Percentiles rank a stretch among this genome's conserved stretches.
Conservation (phyloP, 2,888 invertebrate species). For the Drosophila koepferae region DNA sequence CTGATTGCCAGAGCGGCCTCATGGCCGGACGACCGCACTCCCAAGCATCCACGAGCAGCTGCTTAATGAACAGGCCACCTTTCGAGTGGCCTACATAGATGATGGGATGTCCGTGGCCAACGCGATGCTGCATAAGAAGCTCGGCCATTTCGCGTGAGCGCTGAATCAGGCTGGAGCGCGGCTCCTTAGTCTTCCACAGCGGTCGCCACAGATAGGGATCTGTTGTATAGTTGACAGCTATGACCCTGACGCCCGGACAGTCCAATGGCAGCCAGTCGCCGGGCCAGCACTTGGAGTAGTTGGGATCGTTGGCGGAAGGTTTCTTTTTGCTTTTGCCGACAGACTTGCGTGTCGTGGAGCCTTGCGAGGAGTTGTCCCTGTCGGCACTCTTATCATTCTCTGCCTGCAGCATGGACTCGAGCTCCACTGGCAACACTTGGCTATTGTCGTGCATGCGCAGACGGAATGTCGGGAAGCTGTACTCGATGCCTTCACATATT, state of each 20-base stretch:
- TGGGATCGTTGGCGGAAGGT: constrained; percentile 77
- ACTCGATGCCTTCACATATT: constrained; percentile 83
- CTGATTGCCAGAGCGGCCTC: constrained; percentile 86
- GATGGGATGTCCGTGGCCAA: constrained; percentile 91
- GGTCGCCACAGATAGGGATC: constrained; percentile 92
- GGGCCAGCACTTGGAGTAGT: constrained; percentile 92
- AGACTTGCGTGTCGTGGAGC: constrained; percentile 34
- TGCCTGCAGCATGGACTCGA: constrained; percentile 64
- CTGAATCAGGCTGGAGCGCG: constrained; percentile 88
- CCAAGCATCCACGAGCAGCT: constrained; percentile 90
- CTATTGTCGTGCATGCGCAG: constrained; percentile 81
- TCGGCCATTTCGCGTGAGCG: constrained; percentile 91
- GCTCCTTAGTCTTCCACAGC: constrained; percentile 89
- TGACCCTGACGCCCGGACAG: constrained; percentile 90
- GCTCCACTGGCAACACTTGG: constrained; percentile 69
- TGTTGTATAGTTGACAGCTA: constrained; percentile 93
- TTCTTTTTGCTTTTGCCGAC: constrained; percentile 39
- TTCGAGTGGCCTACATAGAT: constrained; percentile 94
- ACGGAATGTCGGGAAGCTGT: constrained; percentile 84
- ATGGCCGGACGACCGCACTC: constrained; percentile 85
- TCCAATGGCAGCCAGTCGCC: constrained; percentile 94
- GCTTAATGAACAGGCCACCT: constrained; percentile 94
- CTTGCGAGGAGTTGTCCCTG: not conserved
- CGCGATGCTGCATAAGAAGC: constrained; percentile 87
- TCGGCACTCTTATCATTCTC: constrained; percentile 24